These are phyloP conservation scores for Lycaon pictus DNA, from an alignment of 2,113 vertebrate genomes.

Conservation along the genomic window DNA sequence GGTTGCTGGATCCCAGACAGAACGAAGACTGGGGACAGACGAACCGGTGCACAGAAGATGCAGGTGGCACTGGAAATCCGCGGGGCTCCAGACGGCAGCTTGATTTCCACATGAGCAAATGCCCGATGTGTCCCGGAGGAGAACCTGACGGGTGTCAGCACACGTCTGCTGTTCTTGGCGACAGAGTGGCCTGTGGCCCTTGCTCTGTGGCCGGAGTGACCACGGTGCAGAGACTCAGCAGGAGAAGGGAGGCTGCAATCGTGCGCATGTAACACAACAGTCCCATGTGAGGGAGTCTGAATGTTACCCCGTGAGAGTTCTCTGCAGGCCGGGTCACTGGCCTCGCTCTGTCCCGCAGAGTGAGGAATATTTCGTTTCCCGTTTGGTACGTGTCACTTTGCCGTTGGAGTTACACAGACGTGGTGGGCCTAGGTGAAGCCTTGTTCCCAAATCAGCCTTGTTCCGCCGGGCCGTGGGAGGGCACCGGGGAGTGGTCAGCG, in stretches of 20 bases:
- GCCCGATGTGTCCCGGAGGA: fast-evolving
- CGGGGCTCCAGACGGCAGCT: fast-evolving
- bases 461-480: neutral
- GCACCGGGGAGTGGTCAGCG: too few relatives aligned
- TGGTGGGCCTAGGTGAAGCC: neutral
- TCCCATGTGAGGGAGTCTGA: neutral
- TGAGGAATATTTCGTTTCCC: neutral
- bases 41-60: too few relatives aligned
- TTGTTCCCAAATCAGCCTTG: neutral
- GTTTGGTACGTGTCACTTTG: neutral
- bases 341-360: neutral
- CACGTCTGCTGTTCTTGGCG: neutral
- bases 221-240: neutral
- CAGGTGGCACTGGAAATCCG: neutral
- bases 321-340: neutral
- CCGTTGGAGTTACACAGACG: neutral
- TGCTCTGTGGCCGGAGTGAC: too few relatives aligned
- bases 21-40: neutral
- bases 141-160: neutral
- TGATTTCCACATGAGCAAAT: neutral
- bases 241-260: fast-evolving
- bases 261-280: too few relatives aligned
- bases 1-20: too few relatives aligned
- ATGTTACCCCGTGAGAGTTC: neutral
- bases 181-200: neutral